phyloP scores from a whole-genome alignment of 2,888 invertebrate species.

The Subacronicta megacephala region DNA sequence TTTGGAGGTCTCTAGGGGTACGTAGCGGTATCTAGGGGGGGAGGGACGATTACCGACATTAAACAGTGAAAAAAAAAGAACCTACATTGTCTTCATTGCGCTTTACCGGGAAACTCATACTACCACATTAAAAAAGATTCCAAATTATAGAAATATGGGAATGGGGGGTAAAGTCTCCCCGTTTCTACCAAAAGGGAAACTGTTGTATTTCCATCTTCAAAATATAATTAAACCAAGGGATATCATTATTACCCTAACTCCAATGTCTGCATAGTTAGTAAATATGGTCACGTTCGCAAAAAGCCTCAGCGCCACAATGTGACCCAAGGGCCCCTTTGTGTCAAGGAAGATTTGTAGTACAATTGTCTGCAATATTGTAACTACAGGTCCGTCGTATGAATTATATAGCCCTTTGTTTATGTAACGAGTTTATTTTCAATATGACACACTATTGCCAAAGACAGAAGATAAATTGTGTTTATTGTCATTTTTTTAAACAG shows the following conservation, averaged over 20 bases:
- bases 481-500: too few species aligned
- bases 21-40: too few species aligned
- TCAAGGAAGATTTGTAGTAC: constrained; percentile 19
- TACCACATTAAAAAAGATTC: too few species aligned
- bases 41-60: too few species aligned
- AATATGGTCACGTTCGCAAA: constrained; percentile 27
- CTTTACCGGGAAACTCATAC: too few species aligned
- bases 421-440: constrained; percentile 9
- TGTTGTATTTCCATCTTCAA: neutral
- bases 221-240: constrained; percentile 6
- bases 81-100: too few species aligned
- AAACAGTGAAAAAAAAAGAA: too few species aligned
- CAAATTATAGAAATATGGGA: too few species aligned
- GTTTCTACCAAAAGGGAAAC: neutral
- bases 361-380: constrained; percentile 14
- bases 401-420: neutral
- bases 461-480: neutral
- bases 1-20: too few species aligned
- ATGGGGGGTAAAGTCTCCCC: too few species aligned
- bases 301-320: constrained; percentile 7
- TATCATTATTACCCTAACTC: constrained; percentile 4
- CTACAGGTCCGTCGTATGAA: constrained; percentile 1
- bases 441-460: neutral
- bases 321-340: constrained; percentile 22
- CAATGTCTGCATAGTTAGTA: constrained; percentile 4